Evolutionary conservation across 1,140 invertebrate genomes (phyloP).

Genomic region (Rhyzopertha dominica): DNA sequence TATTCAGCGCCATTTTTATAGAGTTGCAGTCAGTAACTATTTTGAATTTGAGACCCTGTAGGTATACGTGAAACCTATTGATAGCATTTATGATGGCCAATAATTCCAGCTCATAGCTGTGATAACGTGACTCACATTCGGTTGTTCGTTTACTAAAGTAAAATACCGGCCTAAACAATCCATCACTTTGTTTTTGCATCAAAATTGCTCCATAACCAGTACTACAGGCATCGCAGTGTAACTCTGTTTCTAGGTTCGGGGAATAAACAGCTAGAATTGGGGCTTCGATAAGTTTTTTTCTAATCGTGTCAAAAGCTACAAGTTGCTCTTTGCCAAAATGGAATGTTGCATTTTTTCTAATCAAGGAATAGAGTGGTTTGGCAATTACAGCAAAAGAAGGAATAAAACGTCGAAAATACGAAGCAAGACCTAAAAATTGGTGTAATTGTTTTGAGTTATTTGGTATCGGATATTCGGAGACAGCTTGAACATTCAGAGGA

Average conservation of each 20-base stretch:
- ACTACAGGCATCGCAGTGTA: slow-evolving; percentile 15
- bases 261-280: slow-evolving; percentile 14
- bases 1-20: slow-evolving; percentile 8
- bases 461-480: slow-evolving; percentile 6
- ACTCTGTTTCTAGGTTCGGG: slow-evolving; percentile 6
- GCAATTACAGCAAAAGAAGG: neutral
- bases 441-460: slow-evolving; percentile 1
- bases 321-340: neutral
- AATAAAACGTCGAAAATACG: slow-evolving; percentile 11
- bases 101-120: slow-evolving; percentile 12
- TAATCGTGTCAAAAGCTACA: neutral
- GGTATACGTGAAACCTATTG: neutral
- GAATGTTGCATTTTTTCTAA: neutral
- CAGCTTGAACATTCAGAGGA: neutral
- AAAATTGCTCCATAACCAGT: slow-evolving; percentile 29
- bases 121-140: slow-evolving; percentile 13
- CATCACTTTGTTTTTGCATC: slow-evolving; percentile 19
- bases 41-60: neutral
- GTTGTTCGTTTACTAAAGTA: slow-evolving; percentile 24
- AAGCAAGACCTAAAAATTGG: slow-evolving; percentile 7
- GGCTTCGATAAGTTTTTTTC: neutral
- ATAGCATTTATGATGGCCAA: neutral
- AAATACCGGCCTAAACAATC: slow-evolving; percentile 20
- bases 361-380: slow-evolving; percentile 8
- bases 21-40: slow-evolving; percentile 11